Conservation (phyloP, 2,113 vertebrate genomes). For the Nesoenas mayeri region DNA sequence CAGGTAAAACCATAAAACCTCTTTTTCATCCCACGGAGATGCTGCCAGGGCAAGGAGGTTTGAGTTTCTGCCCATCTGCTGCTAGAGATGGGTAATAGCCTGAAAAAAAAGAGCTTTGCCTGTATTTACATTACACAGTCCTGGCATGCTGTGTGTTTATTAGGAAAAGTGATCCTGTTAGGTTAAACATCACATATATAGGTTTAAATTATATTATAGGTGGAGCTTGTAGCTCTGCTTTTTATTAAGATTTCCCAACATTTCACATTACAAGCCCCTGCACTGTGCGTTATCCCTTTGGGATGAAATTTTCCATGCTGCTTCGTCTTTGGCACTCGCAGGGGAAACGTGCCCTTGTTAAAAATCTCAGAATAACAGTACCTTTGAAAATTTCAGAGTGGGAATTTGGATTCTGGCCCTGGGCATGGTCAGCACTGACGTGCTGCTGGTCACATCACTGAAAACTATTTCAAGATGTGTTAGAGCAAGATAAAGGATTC, state of each 20-base stretch:
- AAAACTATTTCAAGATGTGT: not conserved
- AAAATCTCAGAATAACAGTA: not conserved
- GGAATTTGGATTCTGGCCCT: not conserved
- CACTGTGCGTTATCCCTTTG: rapidly evolving
- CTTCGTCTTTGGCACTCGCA: not conserved
- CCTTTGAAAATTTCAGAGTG: rapidly evolving
- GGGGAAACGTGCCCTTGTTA: not conserved
- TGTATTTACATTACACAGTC: slow-evolving; percentile 7
- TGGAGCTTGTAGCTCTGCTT: slow-evolving; percentile 38
- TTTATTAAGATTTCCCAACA: not conserved
- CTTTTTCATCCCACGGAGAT: not conserved
- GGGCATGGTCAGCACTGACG: too few relatives aligned
- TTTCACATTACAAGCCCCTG: not conserved
- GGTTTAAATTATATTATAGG: slow-evolving; percentile 45
- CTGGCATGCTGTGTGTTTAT: not conserved
- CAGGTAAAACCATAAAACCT: not conserved
- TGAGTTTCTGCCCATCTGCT: not conserved
- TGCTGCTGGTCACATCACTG: rapidly evolving
- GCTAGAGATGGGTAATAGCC: not conserved
- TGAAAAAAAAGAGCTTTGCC: not conserved
- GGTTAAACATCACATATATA: slow-evolving; percentile 31
- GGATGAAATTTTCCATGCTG: not conserved
- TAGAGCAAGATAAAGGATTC: too few relatives aligned
- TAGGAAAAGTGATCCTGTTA: slow-evolving; percentile 26
- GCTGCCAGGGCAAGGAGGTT: not conserved